Conservation (phyloP, 2,888 invertebrate species). For the Epinotia ramella region DNA sequence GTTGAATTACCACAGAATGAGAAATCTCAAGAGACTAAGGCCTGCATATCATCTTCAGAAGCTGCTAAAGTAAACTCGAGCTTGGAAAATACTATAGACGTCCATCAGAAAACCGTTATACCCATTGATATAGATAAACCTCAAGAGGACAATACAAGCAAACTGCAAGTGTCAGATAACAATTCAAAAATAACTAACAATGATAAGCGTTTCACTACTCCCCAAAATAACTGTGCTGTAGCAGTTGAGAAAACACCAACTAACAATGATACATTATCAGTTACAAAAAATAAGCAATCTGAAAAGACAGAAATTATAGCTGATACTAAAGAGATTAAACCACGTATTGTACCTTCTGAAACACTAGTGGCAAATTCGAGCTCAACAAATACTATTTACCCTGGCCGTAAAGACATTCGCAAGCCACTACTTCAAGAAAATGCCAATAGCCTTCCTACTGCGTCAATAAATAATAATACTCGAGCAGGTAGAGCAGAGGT, state of each 20-base stretch:
- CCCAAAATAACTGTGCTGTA: neutral
- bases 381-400: conserved; percentile 1
- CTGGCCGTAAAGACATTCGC: conserved; percentile 5
- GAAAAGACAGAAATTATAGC: neutral
- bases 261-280: neutral
- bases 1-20: neutral
- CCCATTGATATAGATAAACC: neutral
- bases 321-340: neutral
- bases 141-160: neutral
- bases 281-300: neutral
- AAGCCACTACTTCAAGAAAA: conserved; percentile 6
- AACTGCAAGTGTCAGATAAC: neutral
- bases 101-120: conserved; percentile 1
- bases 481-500: neutral
- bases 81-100: neutral
- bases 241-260: neutral
- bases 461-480: neutral
- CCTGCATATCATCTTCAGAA: neutral
- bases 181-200: neutral
- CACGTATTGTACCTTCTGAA: neutral
- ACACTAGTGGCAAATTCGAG: neutral
- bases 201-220: neutral
- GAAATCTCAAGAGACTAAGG: neutral
- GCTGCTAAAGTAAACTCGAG: neutral
- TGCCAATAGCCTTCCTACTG: neutral